Evolutionary conservation across 2,797 vertebrate genomes (phyloP).

Genomic region (Tapirus indicus): DNA sequence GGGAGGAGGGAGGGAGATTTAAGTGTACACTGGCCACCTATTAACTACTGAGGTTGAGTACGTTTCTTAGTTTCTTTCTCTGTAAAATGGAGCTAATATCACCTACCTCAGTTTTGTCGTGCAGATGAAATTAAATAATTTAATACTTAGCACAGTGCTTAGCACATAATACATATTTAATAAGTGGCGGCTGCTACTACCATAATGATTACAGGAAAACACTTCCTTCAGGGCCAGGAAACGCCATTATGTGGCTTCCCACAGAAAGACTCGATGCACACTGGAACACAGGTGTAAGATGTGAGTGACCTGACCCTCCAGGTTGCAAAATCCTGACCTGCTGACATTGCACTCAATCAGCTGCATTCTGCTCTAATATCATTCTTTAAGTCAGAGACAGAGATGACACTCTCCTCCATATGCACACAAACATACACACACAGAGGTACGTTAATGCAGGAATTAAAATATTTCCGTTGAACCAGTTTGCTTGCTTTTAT

Average conservation of each 20-base stretch:
- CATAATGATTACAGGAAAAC: background rate
- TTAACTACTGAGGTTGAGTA: background rate
- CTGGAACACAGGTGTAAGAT: background rate
- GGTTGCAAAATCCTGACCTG: background rate
- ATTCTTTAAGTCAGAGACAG: background rate
- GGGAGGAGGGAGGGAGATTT: background rate
- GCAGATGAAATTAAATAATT: background rate
- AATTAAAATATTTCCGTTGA: background rate
- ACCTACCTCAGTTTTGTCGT: background rate
- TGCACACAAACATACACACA: background rate
- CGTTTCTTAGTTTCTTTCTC: background rate
- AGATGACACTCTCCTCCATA: fast-evolving
- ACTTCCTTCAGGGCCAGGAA: background rate
- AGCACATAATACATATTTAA: background rate
- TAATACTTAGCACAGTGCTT: background rate
- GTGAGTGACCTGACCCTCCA: background rate
- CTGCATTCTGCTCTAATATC: background rate
- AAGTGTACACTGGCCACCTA: background rate
- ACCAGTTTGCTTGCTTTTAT: background rate
- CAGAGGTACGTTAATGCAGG: background rate
- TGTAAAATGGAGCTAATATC: background rate
- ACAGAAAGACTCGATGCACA: background rate
- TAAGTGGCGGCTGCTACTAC: background rate
- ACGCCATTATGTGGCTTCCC: fast-evolving
- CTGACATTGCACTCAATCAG: background rate